Percentiles rank a stretch among this genome's conserved stretches.
Evolutionary conservation across 2,888 invertebrate species (phyloP).

Genomic region (Caenorhabditis zanzibari): DNA sequence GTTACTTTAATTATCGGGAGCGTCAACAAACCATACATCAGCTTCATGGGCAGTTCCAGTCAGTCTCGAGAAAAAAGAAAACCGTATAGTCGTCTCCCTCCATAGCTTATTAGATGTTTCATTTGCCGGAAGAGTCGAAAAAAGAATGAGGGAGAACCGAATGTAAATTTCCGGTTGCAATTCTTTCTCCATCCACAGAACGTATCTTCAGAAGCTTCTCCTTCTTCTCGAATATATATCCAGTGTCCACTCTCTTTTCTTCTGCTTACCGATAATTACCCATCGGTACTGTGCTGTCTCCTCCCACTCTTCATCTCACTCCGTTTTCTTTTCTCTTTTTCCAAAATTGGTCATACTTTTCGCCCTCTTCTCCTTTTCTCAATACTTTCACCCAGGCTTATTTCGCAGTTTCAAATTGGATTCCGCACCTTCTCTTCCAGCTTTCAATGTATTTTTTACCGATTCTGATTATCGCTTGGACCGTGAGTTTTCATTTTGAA

Average conservation of each 20-base stretch:
- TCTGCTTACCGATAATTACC: constrained; percentile 59
- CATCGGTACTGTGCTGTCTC: constrained; percentile 5
- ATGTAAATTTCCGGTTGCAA: constrained; percentile 55
- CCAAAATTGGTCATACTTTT: constrained; percentile 60
- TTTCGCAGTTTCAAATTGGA: constrained; percentile 54
- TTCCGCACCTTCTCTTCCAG: constrained; percentile 7
- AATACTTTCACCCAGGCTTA: constrained; percentile 46
- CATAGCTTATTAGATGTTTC: constrained; percentile 35
- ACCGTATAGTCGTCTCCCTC: constrained; percentile 42
- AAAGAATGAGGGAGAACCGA: background rate
- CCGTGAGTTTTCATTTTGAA: constrained; percentile 38
- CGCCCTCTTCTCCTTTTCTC: constrained; percentile 30
- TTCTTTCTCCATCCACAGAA: background rate
- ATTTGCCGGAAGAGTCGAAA: constrained; percentile 34
- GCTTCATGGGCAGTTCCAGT: constrained; percentile 16
- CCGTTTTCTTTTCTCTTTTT: constrained; percentile 56
- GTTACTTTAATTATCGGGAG: background rate
- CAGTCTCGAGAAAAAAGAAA: constrained; percentile 42
- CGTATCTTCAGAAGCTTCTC: background rate
- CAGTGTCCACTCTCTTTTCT: constrained; percentile 55
- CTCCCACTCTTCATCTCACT: constrained; percentile 19
- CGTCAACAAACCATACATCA: constrained; percentile 33
- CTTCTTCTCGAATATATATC: constrained; percentile 58
- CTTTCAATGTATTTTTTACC: constrained; percentile 57
- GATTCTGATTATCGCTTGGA: constrained; percentile 63